Conservation (phyloP, 2,797 vertebrate species). For the Orientallactaga sibirica region DNA sequence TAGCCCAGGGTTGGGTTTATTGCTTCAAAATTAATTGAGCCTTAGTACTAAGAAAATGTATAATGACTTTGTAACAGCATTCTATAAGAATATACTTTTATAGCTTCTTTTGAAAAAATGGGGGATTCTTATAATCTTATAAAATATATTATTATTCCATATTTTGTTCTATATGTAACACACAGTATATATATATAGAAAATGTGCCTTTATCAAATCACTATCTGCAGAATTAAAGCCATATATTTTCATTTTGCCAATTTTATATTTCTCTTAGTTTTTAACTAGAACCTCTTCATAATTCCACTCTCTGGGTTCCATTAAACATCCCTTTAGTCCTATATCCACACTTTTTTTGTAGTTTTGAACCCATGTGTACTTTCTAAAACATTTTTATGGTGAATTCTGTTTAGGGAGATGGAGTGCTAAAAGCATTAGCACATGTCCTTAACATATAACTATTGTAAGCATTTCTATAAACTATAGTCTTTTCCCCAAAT, state of each 20-base stretch:
- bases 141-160: slow-evolving; percentile 26
- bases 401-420: slow-evolving; percentile 29
- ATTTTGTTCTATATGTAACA: slow-evolving; percentile 49
- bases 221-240: neutral
- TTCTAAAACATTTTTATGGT: slow-evolving; percentile 27
- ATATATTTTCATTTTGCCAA: neutral
- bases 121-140: neutral
- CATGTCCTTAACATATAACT: neutral
- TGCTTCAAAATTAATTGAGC: slow-evolving; percentile 54
- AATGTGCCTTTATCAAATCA: neutral
- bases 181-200: neutral
- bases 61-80: neutral
- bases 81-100: neutral
- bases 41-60: slow-evolving; percentile 49
- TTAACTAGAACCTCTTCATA: neutral
- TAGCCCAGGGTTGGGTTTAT: neutral
- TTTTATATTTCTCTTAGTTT: slow-evolving; percentile 41
- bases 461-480: slow-evolving; percentile 21
- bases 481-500: neutral
- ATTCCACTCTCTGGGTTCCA: slow-evolving; percentile 10
- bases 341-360: slow-evolving; percentile 28
- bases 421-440: neutral
- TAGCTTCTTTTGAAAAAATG: neutral
- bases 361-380: neutral
- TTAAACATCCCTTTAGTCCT: slow-evolving; percentile 5